Evolutionary conservation across 1,140 invertebrate genomes (phyloP).

Genomic region (Anoplolepis gracilipes): DNA sequence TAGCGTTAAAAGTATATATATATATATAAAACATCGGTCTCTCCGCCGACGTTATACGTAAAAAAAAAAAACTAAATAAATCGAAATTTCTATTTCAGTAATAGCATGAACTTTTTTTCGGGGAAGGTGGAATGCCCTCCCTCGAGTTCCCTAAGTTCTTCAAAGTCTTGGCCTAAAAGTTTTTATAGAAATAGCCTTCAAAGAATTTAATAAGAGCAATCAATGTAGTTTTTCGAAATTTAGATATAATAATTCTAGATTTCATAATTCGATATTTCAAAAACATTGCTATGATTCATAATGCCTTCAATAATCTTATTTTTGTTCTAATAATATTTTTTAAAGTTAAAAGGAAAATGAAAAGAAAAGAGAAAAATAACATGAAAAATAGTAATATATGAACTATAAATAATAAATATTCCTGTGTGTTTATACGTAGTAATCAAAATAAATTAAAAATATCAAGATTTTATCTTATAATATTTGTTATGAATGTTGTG

Average conservation of each 20-base stretch:
- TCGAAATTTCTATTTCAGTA: conserved; percentile 37
- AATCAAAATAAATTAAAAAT: neutral
- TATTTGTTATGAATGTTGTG: neutral
- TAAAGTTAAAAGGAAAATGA: neutral
- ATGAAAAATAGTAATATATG: too few relatives aligned
- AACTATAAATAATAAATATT: neutral
- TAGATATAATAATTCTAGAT: too few relatives aligned
- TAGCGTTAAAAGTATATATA: neutral
- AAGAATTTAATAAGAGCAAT: conserved; percentile 9
- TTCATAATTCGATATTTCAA: neutral
- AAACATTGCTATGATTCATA: neutral
- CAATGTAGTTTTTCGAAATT: conserved; percentile 35
- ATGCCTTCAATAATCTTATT: neutral
- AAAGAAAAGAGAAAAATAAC: too few relatives aligned
- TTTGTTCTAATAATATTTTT: neutral
- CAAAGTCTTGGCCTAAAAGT: conserved; percentile 7
- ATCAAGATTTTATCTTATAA: neutral
- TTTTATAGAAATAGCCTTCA: conserved; percentile 28
- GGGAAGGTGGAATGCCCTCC: conserved; percentile 4
- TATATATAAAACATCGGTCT: too few relatives aligned
- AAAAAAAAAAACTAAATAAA: neutral
- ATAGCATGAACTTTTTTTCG: conserved; percentile 28
- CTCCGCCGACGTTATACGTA: neutral
- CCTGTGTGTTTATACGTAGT: neutral
- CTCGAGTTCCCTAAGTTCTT: conserved; percentile 8